Conservation (phyloP, 2,888 invertebrate species). For the Lobophora halterata region DNA sequence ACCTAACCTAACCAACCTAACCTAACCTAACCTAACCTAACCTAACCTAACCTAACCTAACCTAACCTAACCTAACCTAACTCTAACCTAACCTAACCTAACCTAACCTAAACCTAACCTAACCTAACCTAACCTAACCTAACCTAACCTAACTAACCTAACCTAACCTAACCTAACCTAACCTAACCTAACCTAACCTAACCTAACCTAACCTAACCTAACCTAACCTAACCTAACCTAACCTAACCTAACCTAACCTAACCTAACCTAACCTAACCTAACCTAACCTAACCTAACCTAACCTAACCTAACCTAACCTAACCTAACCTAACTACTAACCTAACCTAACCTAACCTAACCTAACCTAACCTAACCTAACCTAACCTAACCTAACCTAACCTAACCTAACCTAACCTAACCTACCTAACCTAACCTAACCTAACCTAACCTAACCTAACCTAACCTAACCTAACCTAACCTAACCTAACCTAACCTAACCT, state of each 20-base stretch:
- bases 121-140: slow-evolving; percentile 10
- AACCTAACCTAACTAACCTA: slow-evolving; percentile 9
- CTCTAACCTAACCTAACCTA: slow-evolving; percentile 10
- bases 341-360: slow-evolving; percentile 10
- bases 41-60: slow-evolving; percentile 10
- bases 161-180: slow-evolving; percentile 10
- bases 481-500: slow-evolving; percentile 1
- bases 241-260: slow-evolving; percentile 10
- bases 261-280: slow-evolving; percentile 10
- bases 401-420: slow-evolving; percentile 10
- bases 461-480: slow-evolving; percentile 1
- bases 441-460: slow-evolving; percentile 4
- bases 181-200: slow-evolving; percentile 10
- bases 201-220: slow-evolving; percentile 10
- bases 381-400: slow-evolving; percentile 7
- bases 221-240: slow-evolving; percentile 8
- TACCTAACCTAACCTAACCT: slow-evolving; percentile 9
- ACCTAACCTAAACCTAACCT: too few species aligned
- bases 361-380: slow-evolving; percentile 5
- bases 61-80: slow-evolving; percentile 10
- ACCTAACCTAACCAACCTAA: slow-evolving; percentile 10
- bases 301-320: slow-evolving; percentile 3
- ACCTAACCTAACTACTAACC: slow-evolving; percentile 7
- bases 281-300: slow-evolving; percentile 10
- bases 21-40: slow-evolving; percentile 10